Evolutionary conservation across 2,113 vertebrate species (phyloP), one percentile per base, ranked within the genome.

Genomic region (Abramis brama): DNA sequence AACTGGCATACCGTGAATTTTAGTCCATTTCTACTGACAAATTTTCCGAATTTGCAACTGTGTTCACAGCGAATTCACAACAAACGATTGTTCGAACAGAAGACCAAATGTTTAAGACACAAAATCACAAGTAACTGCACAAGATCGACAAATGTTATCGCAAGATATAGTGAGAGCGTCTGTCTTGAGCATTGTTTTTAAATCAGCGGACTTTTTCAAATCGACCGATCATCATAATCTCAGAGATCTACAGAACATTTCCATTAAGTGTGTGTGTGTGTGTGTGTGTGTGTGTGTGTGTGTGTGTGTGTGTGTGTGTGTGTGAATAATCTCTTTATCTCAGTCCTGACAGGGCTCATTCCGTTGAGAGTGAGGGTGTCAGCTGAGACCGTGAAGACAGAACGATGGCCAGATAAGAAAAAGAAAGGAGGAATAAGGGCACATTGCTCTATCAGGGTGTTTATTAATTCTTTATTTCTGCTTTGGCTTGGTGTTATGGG

Each of bases 261-360:
- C 36, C 45, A 43, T 15, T 73, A 73, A 68, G 59, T 79, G 79
- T 68, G 39, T 80, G 76, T 79, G 52, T 5, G 39, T 83, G 15
- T 47, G 45, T 47, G 45, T 47, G 45, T 47, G 33, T 85, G 45
- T 77, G 45, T 77, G 75, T 50, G 43, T 77, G 77, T 75, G 52
- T 57, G 30, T 79, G 73, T 84, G 76, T 60, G 19, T 4, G 33
- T 81, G 71, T 81, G 52, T 75, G 52, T 64, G 79, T 74, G 39
- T 78, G 39, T 82, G 17, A 23, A 68, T 52, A 82, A 82, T 68
- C 79, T 68, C 60, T 82, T 66, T 68, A 82, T 82, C 62, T 82
- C 25, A 82, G 79, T 52, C 79, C 79, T 82, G 79, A 68, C 79
- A 82, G 79, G 79, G 79, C 88, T 92, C 89, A 89, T 91, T 92